Conservation (phyloP, 2,113 vertebrate genomes). For the Ascaphus truei region DNA sequence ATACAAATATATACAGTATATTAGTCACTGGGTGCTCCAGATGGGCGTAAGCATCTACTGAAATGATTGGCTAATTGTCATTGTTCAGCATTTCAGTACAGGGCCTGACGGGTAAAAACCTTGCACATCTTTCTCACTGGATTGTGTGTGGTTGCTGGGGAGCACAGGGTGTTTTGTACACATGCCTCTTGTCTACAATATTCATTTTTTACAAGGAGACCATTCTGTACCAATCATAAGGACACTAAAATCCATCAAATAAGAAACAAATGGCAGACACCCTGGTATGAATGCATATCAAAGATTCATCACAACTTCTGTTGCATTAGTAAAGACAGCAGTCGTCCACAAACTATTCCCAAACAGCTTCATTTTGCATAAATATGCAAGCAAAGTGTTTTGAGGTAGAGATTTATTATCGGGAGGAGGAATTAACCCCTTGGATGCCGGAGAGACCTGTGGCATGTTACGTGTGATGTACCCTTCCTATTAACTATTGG, state of each 20-base stretch:
- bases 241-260: conserved; percentile 3
- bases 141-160: no score
- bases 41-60: no score
- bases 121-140: no score
- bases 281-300: neutral
- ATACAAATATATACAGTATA: no score
- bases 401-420: neutral
- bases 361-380: neutral
- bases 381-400: neutral
- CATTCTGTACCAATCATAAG: conserved; percentile 2
- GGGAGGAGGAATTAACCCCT: neutral
- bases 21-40: no score
- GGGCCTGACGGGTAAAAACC: no score
- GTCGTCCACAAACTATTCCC: conserved; percentile 3
- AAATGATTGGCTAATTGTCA: no score
- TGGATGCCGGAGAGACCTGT: neutral
- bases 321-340: neutral
- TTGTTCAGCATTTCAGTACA: no score
- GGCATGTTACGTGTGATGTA: no score
- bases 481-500: no score
- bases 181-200: neutral
- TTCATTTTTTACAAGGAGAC: conserved; percentile 13
- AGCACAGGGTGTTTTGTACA: no score
- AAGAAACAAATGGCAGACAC: conserved; percentile 5
- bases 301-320: conserved; percentile 5